Evolutionary conservation across 2,888 invertebrate genomes (phyloP).

Genomic region (Acronicta aceris): DNA sequence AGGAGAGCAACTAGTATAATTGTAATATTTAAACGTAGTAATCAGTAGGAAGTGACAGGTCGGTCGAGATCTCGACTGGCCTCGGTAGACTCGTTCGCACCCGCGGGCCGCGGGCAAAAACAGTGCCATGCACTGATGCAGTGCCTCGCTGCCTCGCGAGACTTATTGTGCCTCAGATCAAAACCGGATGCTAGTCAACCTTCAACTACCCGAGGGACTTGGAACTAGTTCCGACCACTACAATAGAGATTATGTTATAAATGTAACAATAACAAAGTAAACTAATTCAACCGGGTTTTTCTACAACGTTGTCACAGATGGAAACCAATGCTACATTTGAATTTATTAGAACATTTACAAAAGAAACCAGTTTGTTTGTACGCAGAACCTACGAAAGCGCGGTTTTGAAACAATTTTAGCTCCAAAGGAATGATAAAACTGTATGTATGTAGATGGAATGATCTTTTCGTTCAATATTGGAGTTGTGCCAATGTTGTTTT

Average conservation of each 20-base stretch:
- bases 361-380: conserved; percentile 12
- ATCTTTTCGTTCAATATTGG: conserved; percentile 60
- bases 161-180: conserved; percentile 64
- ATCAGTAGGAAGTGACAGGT: conserved; percentile 69
- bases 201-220: conserved; percentile 67
- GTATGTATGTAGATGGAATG: conserved; percentile 52
- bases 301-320: conserved; percentile 13
- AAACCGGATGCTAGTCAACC: conserved; percentile 73
- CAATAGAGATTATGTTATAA: conserved; percentile 58
- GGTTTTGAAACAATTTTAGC: conserved; percentile 52
- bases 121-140: conserved; percentile 44
- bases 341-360: conserved; percentile 7
- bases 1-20: conserved; percentile 32
- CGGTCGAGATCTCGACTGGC: conserved; percentile 61
- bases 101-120: conserved; percentile 68
- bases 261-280: conserved; percentile 56
- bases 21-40: conserved; percentile 39
- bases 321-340: conserved; percentile 6
- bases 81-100: conserved; percentile 58
- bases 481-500: conserved; percentile 61
- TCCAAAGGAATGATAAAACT: conserved; percentile 36
- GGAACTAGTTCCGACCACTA: conserved; percentile 67
- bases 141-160: conserved; percentile 57
- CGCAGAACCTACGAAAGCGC: conserved; percentile 21
- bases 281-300: conserved; percentile 37